Percentiles rank a stretch among this genome's conserved stretches.
Evolutionary conservation across 1,140 invertebrate genomes (phyloP).

Genomic region (Trichonephila clavata): DNA sequence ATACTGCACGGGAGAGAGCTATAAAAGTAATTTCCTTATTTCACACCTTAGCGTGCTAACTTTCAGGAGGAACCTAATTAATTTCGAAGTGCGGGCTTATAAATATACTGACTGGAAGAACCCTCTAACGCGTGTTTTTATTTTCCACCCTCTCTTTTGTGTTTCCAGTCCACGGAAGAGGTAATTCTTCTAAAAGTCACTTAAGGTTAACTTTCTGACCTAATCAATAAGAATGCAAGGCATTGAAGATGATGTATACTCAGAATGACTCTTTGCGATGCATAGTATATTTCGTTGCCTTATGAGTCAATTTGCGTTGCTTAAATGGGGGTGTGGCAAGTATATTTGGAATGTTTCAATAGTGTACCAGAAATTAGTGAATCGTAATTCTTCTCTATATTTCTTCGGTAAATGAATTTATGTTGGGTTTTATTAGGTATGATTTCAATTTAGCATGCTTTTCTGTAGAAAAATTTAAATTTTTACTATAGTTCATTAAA

Average conservation of each 20-base stretch:
- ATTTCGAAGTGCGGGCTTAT: slow-evolving; percentile 33
- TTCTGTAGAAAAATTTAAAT: too few relatives aligned
- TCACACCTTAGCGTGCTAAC: slow-evolving; percentile 36
- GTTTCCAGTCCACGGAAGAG: neutral
- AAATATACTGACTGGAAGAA: slow-evolving; percentile 19
- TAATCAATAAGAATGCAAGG: slow-evolving; percentile 2
- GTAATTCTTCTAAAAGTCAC: slow-evolving; percentile 23
- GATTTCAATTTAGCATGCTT: too few relatives aligned
- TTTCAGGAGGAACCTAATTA: slow-evolving; percentile 8
- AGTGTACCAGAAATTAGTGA: too few relatives aligned
- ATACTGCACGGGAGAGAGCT: slow-evolving; percentile 17
- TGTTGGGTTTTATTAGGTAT: too few relatives aligned
- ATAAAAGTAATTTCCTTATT: slow-evolving; percentile 21
- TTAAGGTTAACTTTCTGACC: slow-evolving; percentile 34
- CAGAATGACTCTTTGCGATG: neutral
- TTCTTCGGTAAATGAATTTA: too few relatives aligned
- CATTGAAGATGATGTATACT: neutral
- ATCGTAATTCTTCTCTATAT: too few relatives aligned
- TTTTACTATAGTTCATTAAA: too few relatives aligned
- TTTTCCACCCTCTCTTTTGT: neutral
- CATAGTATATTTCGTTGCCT: neutral
- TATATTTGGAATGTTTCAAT: too few relatives aligned
- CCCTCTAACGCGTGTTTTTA: neutral
- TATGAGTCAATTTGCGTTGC: neutral
- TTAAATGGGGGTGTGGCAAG: neutral